Base-by-base conservation (phyloP, 2,888 invertebrate species). In the Trachelus tabidus region DNA sequence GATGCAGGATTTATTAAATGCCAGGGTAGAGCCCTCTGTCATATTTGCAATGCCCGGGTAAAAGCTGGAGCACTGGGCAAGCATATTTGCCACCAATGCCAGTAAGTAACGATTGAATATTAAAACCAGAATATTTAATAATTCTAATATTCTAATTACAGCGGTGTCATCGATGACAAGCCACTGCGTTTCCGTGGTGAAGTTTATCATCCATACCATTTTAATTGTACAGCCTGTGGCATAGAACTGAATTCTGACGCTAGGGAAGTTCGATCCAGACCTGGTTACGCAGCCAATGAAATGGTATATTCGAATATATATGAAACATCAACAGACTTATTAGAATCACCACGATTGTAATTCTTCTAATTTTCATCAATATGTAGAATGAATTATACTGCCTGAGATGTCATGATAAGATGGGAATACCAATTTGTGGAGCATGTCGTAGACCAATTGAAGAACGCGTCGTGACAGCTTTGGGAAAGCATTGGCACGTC, bases 341-440 rank as follows among this genome's bases (percentile, higher is more conserved):
- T 31, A 68, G 33, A 37, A 34, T 23, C 31, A 6, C 35, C 11
- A 35, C 4, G n/a, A 37, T 6, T 68, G 12, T 33, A 37, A n/a
- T 75, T 73, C 4, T 12, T 73, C n/a, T 68, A 68, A 37, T 81
- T 80, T 2, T 56, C 9, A 0, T 56, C 56, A 56, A 73, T 81
- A 92, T 92, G 15, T 88, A 96, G 96, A 97, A 98, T 90, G 99
- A 99, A 89, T 93, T 99, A 77, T 99, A 99, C 92, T 99, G 99
- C 90, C 94, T 99, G 83, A 95, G 99, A 77, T 99, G 99, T 90
- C 99, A 99, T 90, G 99, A 99, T 92, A 99, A 99, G 93, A 99
- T 99, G 99, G 99, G 99, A 37, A 98, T 99, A 83, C 99, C 99
- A n/a, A 99, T 99, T 86, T 99, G 99, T 92, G 99, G 99, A 40